phyloP scores from a whole-genome alignment of 2,888 invertebrate species.

The Therioaphis trifolii region DNA sequence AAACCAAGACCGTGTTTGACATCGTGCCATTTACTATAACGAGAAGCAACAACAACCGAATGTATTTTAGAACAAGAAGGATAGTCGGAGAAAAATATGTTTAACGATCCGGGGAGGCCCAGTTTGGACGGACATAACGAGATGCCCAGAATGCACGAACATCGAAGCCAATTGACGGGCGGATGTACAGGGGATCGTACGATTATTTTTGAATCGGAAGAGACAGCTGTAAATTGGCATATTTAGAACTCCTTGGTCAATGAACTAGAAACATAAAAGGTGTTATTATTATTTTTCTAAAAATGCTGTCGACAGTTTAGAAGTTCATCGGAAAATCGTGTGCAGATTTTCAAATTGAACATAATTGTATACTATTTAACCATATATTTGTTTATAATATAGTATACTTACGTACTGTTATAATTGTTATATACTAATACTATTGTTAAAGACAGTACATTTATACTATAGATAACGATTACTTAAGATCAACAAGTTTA shows the following conservation, averaged over 20 bases:
- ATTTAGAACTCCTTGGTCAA: constrained; percentile 39
- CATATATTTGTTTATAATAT: no score
- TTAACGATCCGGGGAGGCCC: constrained; percentile 2
- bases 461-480: no score
- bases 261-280: constrained; percentile 50
- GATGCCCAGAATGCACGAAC: constrained; percentile 24
- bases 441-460: no score
- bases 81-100: background rate
- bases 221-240: constrained; percentile 48
- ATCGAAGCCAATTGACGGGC: constrained; percentile 47
- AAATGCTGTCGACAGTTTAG: background rate
- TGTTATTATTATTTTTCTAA: constrained; percentile 28
- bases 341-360: no score
- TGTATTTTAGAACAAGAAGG: constrained; percentile 40
- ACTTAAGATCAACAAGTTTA: no score
- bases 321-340: background rate
- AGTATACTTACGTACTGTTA: no score
- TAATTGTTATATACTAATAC: no score
- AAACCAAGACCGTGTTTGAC: constrained; percentile 39
- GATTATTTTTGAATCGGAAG: constrained; percentile 34
- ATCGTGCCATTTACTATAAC: constrained; percentile 36
- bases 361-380: no score
- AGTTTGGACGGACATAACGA: constrained; percentile 49
- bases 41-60: constrained; percentile 12
- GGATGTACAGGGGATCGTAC: background rate